Evolutionary conservation across 1,140 invertebrate genomes (phyloP).

Genomic region (Amyelois transitella): DNA sequence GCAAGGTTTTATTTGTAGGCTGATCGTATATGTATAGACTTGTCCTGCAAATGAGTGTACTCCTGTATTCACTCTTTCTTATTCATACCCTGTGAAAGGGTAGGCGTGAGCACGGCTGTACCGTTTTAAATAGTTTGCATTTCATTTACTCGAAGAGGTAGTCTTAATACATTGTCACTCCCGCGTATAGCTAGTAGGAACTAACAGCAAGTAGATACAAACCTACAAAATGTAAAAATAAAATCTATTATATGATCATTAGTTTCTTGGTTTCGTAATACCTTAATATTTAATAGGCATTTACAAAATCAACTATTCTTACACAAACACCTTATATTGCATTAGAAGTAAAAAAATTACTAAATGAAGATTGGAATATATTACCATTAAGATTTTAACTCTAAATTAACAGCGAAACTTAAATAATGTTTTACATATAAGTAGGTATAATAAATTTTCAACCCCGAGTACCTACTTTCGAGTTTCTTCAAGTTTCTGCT

Average conservation of each 20-base stretch:
- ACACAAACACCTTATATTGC: too few relatives aligned
- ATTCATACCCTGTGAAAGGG: not conserved
- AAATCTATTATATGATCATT: too few relatives aligned
- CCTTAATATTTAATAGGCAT: too few relatives aligned
- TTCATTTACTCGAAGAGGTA: not conserved
- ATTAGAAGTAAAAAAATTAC: too few relatives aligned
- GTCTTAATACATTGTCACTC: too few relatives aligned
- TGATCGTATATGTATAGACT: not conserved
- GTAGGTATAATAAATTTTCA: slow-evolving; percentile 25
- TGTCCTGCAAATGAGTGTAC: not conserved
- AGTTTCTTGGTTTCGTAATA: too few relatives aligned
- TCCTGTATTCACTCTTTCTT: not conserved
- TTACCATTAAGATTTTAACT: not conserved
- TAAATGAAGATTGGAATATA: slow-evolving; percentile 10
- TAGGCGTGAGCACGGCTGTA: not conserved
- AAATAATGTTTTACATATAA: slow-evolving; percentile 13
- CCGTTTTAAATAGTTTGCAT: not conserved
- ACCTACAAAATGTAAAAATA: too few relatives aligned
- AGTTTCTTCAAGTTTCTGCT: slow-evolving; percentile 40
- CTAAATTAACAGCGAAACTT: slow-evolving; percentile 4
- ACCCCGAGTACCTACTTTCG: slow-evolving; percentile 27
- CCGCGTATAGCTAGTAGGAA: too few relatives aligned
- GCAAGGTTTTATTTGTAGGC: not conserved
- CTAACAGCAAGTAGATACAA: too few relatives aligned
- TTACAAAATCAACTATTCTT: too few relatives aligned